Base-by-base conservation (phyloP, 2,888 invertebrate species). In the Leucoma salicis region DNA sequence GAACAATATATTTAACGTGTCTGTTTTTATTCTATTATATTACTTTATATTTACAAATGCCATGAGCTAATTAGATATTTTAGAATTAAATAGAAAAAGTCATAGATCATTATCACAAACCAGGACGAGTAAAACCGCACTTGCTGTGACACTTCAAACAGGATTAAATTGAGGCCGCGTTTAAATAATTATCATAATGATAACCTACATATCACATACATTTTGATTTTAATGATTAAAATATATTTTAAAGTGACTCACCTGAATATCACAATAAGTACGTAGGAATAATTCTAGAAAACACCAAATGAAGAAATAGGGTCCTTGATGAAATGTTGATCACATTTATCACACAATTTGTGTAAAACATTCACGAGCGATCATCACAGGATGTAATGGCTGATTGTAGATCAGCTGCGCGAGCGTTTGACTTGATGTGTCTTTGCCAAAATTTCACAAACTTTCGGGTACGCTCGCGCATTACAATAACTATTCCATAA, bases 401-500 rank as follows among this genome's bases (percentile, higher is more conserved):
- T 65, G 70, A 73, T 76, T 67, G 74, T 68, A 59, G 63, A 53
- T 58, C 63, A 57, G 57, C 51, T 53, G 60, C 53, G 58, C 67
- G 57, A 54, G 57, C 54, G 60, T 55, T 43, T 49, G 33, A 55
- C 45, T 61, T 57, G 56, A 58, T 60, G 65, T 55, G 49, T 54
- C 46, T 70, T 31, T 83, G 86, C 85, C 85, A 85, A 87, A 83
- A 82, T 79, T 83, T 85, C 81, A 74, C 78, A 55, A 69, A 77
- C 76, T 74, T 70, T 68, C 66, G 59, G 66, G 56, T 63, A 67
- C 74, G 49, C 53, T 59, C 57, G 57, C 67, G 82, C 75, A 80
- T 82, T 79, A 71, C 75, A 82, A 29, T 83, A 73, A 74, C 73
- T 61, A 51, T 56, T 54, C 54, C 59, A 67, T 60, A 46, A 59